A percentile compares a stretch with the other conserved stretches of the same genome.
Evolutionary conservation across 2,797 vertebrate genomes (phyloP).

Genomic region (Phaenicophaeus curvirostris): DNA sequence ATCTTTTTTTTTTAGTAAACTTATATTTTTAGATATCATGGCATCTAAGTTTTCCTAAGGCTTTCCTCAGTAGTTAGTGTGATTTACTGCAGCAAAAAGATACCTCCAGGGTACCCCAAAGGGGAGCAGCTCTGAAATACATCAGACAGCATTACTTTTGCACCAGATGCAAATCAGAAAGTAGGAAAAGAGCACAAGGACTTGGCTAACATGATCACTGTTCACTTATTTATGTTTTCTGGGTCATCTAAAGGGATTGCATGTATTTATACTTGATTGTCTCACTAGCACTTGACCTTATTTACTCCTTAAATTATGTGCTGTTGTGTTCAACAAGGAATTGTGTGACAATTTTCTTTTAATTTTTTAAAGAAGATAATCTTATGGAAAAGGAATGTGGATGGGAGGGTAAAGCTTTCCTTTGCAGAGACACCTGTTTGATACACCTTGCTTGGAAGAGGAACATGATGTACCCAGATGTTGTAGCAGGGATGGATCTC

Average conservation of each 20-base stretch:
- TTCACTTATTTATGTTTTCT: background rate
- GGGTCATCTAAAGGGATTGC: background rate
- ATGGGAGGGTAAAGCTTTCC: background rate
- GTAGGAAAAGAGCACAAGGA: background rate
- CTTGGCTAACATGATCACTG: background rate
- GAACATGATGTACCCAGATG: background rate
- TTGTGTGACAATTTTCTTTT: background rate
- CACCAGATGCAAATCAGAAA: background rate
- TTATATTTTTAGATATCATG: background rate
- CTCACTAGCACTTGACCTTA: background rate
- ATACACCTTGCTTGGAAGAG: background rate
- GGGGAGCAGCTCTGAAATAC: background rate
- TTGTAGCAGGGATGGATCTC: background rate
- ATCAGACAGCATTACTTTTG: background rate
- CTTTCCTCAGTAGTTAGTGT: background rate
- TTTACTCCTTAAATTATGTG: background rate
- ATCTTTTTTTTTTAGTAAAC: background rate
- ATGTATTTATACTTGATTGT: background rate
- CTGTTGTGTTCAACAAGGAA: background rate
- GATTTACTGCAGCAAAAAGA: slow-evolving; percentile 32
- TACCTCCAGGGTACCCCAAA: background rate
- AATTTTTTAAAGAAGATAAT: background rate
- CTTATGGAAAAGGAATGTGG: background rate
- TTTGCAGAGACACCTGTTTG: background rate
- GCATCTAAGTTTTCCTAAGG: slow-evolving; percentile 35